Conservation (phyloP, 2,888 invertebrate species). For the Idaea aversata region DNA sequence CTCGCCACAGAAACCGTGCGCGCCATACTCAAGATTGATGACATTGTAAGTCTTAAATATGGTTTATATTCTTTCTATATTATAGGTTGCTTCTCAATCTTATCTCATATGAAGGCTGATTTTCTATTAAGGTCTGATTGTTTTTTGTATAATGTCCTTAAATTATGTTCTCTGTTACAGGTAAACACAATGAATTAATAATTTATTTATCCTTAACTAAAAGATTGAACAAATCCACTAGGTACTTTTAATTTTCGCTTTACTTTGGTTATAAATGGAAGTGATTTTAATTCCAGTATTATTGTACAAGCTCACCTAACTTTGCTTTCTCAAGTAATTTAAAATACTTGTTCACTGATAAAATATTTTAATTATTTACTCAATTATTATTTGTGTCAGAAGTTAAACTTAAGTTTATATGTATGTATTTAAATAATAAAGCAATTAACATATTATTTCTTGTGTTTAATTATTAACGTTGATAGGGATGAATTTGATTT, state of each 20-base stretch:
- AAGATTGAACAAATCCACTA: slow-evolving; percentile 3
- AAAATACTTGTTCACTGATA: not conserved
- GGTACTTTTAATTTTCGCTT: not conserved
- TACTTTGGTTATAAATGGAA: slow-evolving; percentile 2
- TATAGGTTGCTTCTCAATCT: not conserved
- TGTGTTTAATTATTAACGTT: slow-evolving; percentile 57
- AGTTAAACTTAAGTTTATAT: not conserved
- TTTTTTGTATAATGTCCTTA: not conserved
- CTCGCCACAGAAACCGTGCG: slow-evolving; percentile 98
- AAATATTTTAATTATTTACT: not conserved
- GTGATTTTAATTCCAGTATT: slow-evolving; percentile 1
- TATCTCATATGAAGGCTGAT: not conserved
- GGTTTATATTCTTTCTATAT: too few species aligned
- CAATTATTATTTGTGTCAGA: not conserved
- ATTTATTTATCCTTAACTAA: slow-evolving; percentile 9
- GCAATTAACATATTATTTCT: slow-evolving; percentile 17
- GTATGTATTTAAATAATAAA: slow-evolving; percentile 22
- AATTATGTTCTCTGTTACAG: slow-evolving; percentile 59
- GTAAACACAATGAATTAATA: slow-evolving; percentile 73
- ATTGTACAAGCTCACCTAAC: not conserved
- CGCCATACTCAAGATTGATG: slow-evolving; percentile 99
- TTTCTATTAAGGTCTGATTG: too few species aligned
- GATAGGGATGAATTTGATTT: slow-evolving; percentile 93
- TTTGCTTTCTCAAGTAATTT: not conserved
- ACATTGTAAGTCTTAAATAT: slow-evolving; percentile 88